Conservation (phyloP, 2,113 vertebrate species). For the Electrona antarctica region DNA sequence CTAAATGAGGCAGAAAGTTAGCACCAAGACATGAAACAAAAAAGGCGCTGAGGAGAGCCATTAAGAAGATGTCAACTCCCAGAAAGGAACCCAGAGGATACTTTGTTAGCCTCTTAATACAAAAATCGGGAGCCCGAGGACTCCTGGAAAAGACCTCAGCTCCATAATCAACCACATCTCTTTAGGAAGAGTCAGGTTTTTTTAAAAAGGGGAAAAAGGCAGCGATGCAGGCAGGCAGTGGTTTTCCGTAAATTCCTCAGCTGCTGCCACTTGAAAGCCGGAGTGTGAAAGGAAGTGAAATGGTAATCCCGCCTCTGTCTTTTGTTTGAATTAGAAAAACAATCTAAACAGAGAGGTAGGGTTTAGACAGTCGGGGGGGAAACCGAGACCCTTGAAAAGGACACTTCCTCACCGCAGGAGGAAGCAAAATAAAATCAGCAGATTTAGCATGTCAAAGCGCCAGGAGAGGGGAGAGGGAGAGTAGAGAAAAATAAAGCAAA, state of each 20-base stretch:
- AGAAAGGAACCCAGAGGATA: constrained; percentile 70
- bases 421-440: constrained; percentile 83
- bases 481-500: constrained; percentile 63
- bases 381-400: constrained; percentile 81
- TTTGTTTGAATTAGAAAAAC: constrained; percentile 81
- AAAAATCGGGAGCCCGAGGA: constrained; percentile 40
- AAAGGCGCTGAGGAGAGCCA: constrained; percentile 70
- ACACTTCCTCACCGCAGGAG: constrained; percentile 84
- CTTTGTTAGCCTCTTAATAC: constrained; percentile 60
- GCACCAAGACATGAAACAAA: constrained; percentile 71
- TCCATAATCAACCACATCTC: constrained; percentile 44
- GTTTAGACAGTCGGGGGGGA: constrained; percentile 72
- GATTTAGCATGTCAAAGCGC: constrained; percentile 85
- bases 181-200: neutral
- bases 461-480: constrained; percentile 47
- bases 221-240: constrained; percentile 27
- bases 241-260: constrained; percentile 53
- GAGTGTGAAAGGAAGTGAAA: constrained; percentile 75
- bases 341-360: constrained; percentile 80
- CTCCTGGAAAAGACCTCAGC: constrained; percentile 45
- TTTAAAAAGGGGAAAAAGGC: constrained; percentile 7
- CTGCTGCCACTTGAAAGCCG: constrained; percentile 74
- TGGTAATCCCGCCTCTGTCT: constrained; percentile 77
- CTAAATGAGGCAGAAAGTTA: constrained; percentile 80
- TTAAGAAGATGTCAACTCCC: constrained; percentile 75